Percentiles rank a stretch among this genome's conserved stretches.
These are phyloP conservation scores for Monochamus saltuarius DNA, from an alignment of 1,140 invertebrate species.

Conservation along the genomic window DNA sequence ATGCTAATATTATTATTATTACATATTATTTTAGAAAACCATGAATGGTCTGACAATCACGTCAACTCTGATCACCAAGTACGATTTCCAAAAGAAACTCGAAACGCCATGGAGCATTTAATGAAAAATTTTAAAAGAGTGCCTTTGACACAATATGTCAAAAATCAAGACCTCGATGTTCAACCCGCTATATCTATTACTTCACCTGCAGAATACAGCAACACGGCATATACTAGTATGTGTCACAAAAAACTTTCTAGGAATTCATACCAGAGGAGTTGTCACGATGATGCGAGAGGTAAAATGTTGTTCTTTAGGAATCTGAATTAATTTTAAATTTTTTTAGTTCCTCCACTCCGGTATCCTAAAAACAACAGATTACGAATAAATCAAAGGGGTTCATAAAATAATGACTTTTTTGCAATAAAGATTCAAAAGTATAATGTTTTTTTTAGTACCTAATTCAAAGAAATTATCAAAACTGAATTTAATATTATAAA, in stretches of 20 bases:
- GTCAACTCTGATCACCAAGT: constrained; percentile 6
- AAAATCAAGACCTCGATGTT: constrained; percentile 6
- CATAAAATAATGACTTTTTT: no score
- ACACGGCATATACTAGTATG: not conserved
- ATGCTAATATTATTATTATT: no score
- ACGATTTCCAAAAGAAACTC: constrained; percentile 30
- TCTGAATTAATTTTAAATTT: not conserved
- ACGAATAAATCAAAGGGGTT: no score
- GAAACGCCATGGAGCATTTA: constrained; percentile 19
- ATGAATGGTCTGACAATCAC: constrained; percentile 22
- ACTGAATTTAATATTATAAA: no score
- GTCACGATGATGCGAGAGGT: not conserved
- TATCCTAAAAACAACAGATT: no score
- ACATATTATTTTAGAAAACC: constrained; percentile 11
- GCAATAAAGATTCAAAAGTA: no score
- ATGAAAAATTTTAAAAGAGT: constrained; percentile 15
- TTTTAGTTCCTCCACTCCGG: no score
- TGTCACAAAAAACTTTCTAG: not conserved
- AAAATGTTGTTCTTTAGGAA: not conserved
- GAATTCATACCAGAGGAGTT: not conserved
- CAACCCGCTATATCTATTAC: constrained; percentile 17
- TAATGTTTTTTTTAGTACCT: no score
- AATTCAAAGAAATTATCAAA: no score
- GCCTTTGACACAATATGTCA: constrained; percentile 24
- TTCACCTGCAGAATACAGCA: not conserved